Evolutionary conservation across 2,113 vertebrate species (phyloP).

Genomic region (Chitala chitala): DNA sequence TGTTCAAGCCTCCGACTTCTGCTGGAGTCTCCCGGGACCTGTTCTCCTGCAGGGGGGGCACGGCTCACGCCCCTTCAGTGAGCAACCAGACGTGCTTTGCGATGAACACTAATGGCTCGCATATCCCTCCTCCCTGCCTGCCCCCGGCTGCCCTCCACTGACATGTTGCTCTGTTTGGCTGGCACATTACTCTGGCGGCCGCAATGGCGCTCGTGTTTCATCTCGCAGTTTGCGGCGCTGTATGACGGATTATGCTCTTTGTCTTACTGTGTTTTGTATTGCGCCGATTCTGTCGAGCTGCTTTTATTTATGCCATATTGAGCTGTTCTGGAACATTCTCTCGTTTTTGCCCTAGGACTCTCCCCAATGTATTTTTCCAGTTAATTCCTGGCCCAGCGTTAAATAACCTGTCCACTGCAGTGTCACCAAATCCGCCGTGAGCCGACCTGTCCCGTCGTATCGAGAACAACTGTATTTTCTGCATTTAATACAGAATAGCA

Average conservation of each 20-base stretch:
- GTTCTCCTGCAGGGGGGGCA: conserved; percentile 47
- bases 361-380: background rate
- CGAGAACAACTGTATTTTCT: background rate
- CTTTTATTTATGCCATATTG: background rate
- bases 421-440: background rate
- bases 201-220: background rate
- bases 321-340: background rate
- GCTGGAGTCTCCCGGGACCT: conserved; percentile 57
- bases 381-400: background rate
- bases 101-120: background rate
- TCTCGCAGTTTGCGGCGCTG: background rate
- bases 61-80: background rate
- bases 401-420: background rate
- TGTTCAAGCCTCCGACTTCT: conserved; percentile 64
- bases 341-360: background rate
- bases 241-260: background rate
- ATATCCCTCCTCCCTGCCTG: background rate
- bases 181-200: background rate
- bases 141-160: background rate
- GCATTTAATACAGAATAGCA: background rate
- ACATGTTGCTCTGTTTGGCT: background rate
- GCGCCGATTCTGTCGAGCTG: background rate
- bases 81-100: background rate
- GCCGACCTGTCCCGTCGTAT: background rate
- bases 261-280: background rate